Evolutionary conservation across 2,113 vertebrate genomes (phyloP).

Genomic region (Oophaga pumilio): DNA sequence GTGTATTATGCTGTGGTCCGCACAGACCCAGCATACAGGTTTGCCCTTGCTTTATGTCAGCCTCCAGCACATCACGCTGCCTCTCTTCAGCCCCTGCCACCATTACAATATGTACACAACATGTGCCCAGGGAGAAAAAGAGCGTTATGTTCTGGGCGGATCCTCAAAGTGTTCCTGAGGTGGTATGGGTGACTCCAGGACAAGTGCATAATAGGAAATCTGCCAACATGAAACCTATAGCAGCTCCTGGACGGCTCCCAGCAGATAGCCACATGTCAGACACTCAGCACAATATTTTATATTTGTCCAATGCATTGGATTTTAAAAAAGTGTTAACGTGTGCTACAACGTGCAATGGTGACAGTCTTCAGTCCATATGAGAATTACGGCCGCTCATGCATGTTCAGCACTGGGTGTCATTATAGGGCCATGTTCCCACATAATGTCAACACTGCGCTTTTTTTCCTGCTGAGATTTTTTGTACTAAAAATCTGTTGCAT

Average conservation of each 20-base stretch:
- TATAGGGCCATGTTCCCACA: too few species aligned
- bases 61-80: not conserved
- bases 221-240: conserved; percentile 53
- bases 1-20: not conserved
- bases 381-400: too few species aligned
- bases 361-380: not conserved
- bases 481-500: too few species aligned
- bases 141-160: not conserved
- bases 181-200: conserved; percentile 47
- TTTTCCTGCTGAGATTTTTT: too few species aligned
- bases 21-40: not conserved
- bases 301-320: conserved; percentile 1
- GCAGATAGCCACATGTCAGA: not conserved
- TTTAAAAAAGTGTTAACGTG: not conserved
- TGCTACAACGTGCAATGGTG: not conserved
- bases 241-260: conserved; percentile 37
- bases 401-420: too few species aligned
- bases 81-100: not conserved
- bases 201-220: conserved; percentile 22
- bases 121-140: conserved; percentile 6
- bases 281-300: conserved; percentile 18
- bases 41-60: not conserved
- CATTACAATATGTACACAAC: conserved; percentile 29
- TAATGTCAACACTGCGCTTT: too few species aligned
- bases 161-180: not conserved